Evolutionary conservation across 2,113 vertebrate species (phyloP).

Genomic region (Cebus imitator): DNA sequence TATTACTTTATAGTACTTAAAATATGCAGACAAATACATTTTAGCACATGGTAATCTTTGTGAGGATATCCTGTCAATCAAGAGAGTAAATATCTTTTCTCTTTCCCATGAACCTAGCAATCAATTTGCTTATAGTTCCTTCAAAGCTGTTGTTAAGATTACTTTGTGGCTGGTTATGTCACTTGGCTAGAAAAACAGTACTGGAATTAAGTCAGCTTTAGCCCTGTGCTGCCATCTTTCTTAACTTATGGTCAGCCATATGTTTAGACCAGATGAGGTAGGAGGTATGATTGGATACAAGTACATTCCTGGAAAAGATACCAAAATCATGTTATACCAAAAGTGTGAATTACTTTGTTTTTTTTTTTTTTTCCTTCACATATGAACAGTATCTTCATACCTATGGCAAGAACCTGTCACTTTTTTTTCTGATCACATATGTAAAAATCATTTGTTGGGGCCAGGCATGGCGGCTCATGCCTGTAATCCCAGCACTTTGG

Average conservation of each 20-base stretch:
- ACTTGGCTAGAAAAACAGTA: slow-evolving; percentile 44
- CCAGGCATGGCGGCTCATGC: too few relatives aligned
- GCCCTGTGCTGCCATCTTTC: not conserved
- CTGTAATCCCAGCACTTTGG: too few relatives aligned
- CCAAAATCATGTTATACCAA: not conserved
- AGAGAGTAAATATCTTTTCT: not conserved
- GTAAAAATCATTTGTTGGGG: not conserved
- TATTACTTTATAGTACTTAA: not conserved
- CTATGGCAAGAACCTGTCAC: not conserved
- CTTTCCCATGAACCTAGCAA: slow-evolving; percentile 17
- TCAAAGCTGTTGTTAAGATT: slow-evolving; percentile 44
- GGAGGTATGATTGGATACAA: not conserved
- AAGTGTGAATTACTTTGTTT: not conserved
- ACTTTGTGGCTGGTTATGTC: slow-evolving; percentile 37
- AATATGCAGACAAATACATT: not conserved
- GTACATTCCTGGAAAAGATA: slow-evolving; percentile 37
- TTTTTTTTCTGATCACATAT: not conserved
- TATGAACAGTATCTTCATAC: not conserved
- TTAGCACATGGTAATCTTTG: not conserved
- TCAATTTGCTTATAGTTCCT: slow-evolving; percentile 18
- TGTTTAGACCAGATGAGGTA: slow-evolving; percentile 46
- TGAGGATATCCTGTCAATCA: slow-evolving; percentile 8
- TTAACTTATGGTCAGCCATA: slow-evolving; percentile 44
- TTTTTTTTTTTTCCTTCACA: rapidly evolving
- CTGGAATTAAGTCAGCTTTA: slow-evolving; percentile 50